These are phyloP conservation scores for Nymphicus hollandicus DNA, from an alignment of 2,113 vertebrate genomes.

Conservation along the genomic window DNA sequence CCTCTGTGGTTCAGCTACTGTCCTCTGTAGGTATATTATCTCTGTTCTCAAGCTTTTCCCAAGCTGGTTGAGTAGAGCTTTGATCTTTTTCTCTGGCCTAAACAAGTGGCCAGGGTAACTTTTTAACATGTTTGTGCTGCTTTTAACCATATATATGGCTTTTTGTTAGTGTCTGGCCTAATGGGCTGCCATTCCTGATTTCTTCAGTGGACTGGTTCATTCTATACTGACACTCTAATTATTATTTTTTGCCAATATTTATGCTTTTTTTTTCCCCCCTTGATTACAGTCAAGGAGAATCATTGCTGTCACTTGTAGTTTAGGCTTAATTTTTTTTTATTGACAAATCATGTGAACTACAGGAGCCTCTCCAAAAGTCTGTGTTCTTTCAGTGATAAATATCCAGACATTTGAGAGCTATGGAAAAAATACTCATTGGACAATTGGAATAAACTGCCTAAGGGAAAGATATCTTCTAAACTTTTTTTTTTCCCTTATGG, in stretches of 20 bases:
- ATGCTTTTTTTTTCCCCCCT: not conserved
- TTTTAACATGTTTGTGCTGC: fast-evolving
- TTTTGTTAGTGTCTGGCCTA: not conserved
- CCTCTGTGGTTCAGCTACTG: not conserved
- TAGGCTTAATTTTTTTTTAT: not conserved
- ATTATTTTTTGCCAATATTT: not conserved
- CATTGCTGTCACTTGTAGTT: fast-evolving
- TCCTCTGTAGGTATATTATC: not conserved
- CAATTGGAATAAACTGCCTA: not conserved
- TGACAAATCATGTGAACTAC: not conserved
- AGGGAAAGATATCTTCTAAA: not conserved
- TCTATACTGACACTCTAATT: not conserved
- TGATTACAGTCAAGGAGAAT: not conserved
- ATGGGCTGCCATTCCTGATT: not conserved
- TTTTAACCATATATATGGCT: not conserved
- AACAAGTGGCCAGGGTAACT: not conserved
- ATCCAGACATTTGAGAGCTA: not conserved
- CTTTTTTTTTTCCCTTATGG: not conserved
- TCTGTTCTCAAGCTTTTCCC: not conserved
- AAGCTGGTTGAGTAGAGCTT: not conserved
- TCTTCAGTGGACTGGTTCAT: not conserved
- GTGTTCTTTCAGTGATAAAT: not conserved
- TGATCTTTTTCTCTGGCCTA: not conserved
- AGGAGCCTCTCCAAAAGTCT: not conserved
- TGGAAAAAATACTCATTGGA: not conserved